phyloP scores from a whole-genome alignment of 2,113 vertebrate genomes.

The Taxidea taxus region DNA sequence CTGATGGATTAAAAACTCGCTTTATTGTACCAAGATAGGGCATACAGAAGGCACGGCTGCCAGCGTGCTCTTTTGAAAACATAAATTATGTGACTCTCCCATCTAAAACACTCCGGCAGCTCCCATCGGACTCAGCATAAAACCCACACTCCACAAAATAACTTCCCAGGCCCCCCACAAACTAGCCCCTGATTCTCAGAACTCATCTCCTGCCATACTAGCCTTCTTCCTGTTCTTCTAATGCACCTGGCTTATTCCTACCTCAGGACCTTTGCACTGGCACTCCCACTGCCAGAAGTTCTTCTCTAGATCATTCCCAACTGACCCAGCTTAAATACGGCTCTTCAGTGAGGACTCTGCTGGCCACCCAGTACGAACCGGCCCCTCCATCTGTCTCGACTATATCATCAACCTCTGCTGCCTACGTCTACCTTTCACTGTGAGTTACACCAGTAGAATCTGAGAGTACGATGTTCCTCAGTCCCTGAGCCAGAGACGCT shows the following conservation, averaged over 20 bases:
- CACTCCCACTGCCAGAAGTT: neutral
- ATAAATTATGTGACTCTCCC: neutral
- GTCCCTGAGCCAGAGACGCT: neutral
- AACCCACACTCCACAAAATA: neutral
- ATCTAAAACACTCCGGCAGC: neutral
- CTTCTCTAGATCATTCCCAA: neutral
- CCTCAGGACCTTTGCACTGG: neutral
- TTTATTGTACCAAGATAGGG: neutral
- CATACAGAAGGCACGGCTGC: neutral
- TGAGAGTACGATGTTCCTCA: neutral
- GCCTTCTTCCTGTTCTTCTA: neutral
- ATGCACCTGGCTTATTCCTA: neutral
- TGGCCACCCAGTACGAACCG: neutral
- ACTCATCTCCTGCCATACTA: neutral
- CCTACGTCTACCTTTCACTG: neutral
- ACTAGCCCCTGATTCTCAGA: neutral
- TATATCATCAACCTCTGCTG: neutral
- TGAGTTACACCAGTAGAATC: neutral
- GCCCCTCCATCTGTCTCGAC: neutral
- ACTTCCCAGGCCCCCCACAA: neutral
- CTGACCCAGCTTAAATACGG: neutral
- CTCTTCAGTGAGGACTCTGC: neutral
- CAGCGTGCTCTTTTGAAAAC: neutral
- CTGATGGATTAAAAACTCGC: neutral
- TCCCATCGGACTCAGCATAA: neutral